phyloP scores from a whole-genome alignment of 2,113 vertebrate genomes.

The Pyrgilauda ruficollis region DNA sequence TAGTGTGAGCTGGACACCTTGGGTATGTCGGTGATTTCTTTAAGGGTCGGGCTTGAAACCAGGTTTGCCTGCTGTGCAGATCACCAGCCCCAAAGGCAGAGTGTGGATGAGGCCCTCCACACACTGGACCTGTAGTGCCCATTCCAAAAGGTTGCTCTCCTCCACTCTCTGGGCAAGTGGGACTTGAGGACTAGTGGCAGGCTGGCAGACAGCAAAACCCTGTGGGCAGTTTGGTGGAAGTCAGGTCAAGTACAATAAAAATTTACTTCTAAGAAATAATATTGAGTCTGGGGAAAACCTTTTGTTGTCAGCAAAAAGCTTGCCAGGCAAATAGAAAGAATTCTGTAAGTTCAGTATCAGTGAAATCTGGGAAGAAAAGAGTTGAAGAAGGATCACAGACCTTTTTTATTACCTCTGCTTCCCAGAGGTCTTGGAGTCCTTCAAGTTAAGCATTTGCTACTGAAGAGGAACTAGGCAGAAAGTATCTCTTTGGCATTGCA shows the following conservation, averaged over 20 bases:
- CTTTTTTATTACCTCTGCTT: neutral
- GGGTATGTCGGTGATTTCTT: neutral
- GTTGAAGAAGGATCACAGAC: neutral
- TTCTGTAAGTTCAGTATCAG: neutral
- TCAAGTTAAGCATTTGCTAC: neutral
- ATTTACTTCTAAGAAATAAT: neutral
- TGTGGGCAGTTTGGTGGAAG: rapidly evolving
- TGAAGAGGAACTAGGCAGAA: neutral
- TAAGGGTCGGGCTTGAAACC: neutral
- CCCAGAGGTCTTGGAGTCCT: neutral
- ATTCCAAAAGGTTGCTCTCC: neutral
- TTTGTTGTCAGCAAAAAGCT: neutral
- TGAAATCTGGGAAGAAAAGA: neutral
- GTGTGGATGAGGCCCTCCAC: neutral
- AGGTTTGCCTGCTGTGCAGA: neutral
- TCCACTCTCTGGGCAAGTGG: rapidly evolving
- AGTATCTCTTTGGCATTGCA: neutral
- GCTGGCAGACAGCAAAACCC: neutral
- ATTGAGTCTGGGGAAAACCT: rapidly evolving
- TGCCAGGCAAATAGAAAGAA: neutral
- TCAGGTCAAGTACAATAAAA: neutral
- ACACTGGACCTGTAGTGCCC: neutral
- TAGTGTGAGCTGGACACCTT: neutral
- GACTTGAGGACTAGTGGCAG: rapidly evolving
- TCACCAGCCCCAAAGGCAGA: neutral